Conservation (phyloP, 30 jellyfish, hydroid and myxozoan species). For the Hydra vulgaris region DNA sequence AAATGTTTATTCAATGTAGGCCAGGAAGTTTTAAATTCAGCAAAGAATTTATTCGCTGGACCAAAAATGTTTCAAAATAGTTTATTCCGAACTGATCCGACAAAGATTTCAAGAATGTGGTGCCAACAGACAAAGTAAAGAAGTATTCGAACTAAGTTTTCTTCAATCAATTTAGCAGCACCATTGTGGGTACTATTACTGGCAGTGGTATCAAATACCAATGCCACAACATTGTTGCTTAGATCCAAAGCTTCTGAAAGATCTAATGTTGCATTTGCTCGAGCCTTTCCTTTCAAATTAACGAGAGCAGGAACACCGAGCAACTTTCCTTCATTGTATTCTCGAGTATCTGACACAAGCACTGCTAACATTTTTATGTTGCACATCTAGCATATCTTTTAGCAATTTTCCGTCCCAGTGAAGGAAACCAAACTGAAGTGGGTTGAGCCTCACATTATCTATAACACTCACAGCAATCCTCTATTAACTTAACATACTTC, state of each 20-base stretch:
- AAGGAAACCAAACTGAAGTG: background rate
- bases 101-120: background rate
- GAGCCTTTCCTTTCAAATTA: background rate
- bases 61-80: background rate
- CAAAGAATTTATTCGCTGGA: background rate
- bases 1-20: no score
- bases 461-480: background rate
- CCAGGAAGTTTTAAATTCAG: background rate
- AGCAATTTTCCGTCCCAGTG: background rate
- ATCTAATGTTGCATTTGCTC: background rate
- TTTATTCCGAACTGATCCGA: background rate
- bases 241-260: background rate
- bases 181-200: background rate
- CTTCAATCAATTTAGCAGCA: background rate
- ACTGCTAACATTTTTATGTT: background rate
- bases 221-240: background rate
- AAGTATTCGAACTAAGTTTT: background rate
- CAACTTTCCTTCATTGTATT: background rate
- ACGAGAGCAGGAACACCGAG: background rate
- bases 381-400: background rate
- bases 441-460: background rate
- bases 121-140: background rate
- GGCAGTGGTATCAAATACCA: background rate
- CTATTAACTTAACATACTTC: background rate
- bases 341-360: background rate